Evolutionary conservation across 2,113 vertebrate genomes (phyloP).

Genomic region (Hoplias malabaricus): DNA sequence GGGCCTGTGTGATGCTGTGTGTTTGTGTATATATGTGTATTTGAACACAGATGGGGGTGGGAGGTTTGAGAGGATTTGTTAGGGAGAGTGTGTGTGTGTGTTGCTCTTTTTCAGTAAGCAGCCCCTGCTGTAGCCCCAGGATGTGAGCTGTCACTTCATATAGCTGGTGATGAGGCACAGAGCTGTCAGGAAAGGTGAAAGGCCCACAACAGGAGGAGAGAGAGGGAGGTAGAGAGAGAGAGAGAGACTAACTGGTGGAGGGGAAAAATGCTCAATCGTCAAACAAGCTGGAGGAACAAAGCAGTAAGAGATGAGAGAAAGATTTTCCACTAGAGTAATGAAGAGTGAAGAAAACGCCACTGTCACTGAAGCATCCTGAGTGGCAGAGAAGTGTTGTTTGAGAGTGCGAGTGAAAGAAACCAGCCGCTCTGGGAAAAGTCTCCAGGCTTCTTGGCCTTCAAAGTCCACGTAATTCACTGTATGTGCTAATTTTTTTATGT

Average conservation of each 20-base stretch:
- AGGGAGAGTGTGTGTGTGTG: conserved; percentile 77
- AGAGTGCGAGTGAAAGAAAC: conserved; percentile 22
- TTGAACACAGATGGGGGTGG: neutral
- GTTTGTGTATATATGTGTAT: conserved; percentile 6
- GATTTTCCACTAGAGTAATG: conserved; percentile 31
- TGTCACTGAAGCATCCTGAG: conserved; percentile 26
- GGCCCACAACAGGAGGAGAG: conserved; percentile 73
- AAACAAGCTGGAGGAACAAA: conserved; percentile 77
- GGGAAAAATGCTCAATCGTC: conserved; percentile 74
- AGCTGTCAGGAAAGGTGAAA: conserved; percentile 95
- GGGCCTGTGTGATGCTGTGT: conserved; percentile 33
- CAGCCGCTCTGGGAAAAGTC: conserved; percentile 21
- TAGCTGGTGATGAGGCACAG: conserved; percentile 93
- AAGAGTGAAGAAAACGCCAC: conserved; percentile 28
- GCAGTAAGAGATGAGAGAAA: conserved; percentile 51
- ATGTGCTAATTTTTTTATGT: conserved; percentile 43
- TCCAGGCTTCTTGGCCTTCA: conserved; percentile 54
- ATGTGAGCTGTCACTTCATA: conserved; percentile 97
- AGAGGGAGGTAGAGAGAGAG: conserved; percentile 36
- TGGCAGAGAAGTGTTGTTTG: neutral
- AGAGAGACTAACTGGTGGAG: conserved; percentile 55
- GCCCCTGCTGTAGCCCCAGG: conserved; percentile 88
- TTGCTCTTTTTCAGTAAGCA: conserved; percentile 91
- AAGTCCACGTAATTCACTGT: conserved; percentile 32
- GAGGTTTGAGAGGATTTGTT: conserved; percentile 67